Evolutionary conservation across 2,888 invertebrate genomes (phyloP).

Genomic region (Eristalinus sepulchralis): DNA sequence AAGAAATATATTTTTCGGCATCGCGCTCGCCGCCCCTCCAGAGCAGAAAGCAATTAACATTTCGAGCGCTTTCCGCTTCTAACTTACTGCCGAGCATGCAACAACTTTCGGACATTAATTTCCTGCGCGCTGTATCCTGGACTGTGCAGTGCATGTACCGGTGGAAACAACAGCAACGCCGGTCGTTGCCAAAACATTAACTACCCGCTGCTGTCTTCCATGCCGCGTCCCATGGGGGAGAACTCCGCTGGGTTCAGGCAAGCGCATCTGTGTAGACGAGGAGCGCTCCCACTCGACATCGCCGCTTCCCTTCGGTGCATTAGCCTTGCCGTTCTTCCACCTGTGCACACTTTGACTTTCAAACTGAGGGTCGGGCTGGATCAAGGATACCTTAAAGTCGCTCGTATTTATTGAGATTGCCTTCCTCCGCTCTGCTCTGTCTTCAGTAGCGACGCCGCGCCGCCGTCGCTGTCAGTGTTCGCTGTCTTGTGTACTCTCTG

Average conservation of each 20-base stretch:
- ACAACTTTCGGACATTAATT: slow-evolving; percentile 69
- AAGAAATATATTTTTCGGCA: slow-evolving; percentile 58
- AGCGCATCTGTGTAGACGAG: slow-evolving; percentile 28
- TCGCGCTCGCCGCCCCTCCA: slow-evolving; percentile 35
- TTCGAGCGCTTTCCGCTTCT: slow-evolving; percentile 67
- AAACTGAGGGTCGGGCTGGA: slow-evolving; percentile 10
- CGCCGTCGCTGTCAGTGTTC: not conserved
- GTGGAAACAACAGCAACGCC: not conserved
- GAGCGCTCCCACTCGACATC: slow-evolving; percentile 51
- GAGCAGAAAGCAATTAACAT: slow-evolving; percentile 69
- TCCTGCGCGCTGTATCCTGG: slow-evolving; percentile 62
- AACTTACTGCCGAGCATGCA: slow-evolving; percentile 63
- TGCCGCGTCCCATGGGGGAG: not conserved
- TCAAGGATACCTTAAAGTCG: slow-evolving; percentile 3
- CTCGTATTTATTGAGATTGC: not conserved
- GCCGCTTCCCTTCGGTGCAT: slow-evolving; percentile 61
- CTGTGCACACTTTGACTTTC: slow-evolving; percentile 69
- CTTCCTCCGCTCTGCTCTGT: not conserved
- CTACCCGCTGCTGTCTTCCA: not conserved
- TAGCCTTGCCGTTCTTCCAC: slow-evolving; percentile 66
- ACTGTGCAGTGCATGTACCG: slow-evolving; percentile 7
- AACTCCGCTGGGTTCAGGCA: not conserved
- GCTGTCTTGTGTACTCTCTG: not conserved
- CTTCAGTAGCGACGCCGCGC: not conserved
- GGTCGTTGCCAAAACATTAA: not conserved